Conservation (phyloP, 2,113 vertebrate species). For the Danionella cerebrum region DNA sequence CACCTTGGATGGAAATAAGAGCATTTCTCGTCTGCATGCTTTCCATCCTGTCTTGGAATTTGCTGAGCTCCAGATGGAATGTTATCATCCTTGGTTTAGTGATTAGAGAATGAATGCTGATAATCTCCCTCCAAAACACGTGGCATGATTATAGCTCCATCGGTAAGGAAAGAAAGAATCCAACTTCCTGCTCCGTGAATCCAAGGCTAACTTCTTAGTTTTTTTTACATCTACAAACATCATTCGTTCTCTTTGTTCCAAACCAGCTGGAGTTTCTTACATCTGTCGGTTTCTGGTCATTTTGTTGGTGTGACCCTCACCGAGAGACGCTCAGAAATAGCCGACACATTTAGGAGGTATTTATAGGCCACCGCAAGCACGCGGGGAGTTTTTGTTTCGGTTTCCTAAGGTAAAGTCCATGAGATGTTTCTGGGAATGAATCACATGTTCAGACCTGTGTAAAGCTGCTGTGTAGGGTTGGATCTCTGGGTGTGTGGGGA, state of each 20-base stretch:
- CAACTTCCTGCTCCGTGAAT: slow-evolving; percentile 45
- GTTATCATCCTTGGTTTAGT: slow-evolving; percentile 34
- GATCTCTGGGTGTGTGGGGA: background rate
- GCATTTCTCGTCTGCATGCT: no score
- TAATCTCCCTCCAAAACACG: slow-evolving; percentile 57
- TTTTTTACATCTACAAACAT: no score
- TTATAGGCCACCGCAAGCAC: background rate
- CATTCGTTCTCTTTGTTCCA: no score
- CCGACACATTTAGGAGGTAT: background rate
- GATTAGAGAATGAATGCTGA: slow-evolving; percentile 54
- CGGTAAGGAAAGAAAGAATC: slow-evolving; percentile 43
- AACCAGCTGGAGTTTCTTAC: no score
- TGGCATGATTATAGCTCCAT: slow-evolving; percentile 49
- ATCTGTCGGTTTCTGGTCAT: no score
- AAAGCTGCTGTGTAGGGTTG: no score
- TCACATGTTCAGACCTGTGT: background rate
- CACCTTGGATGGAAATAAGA: no score
- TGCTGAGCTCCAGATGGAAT: slow-evolving; percentile 45
- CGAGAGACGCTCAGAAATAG: background rate
- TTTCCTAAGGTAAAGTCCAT: background rate
- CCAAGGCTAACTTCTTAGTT: no score
- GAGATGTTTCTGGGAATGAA: background rate
- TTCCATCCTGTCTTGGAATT: background rate
- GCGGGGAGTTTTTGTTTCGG: background rate
- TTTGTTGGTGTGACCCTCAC: background rate